Evolutionary conservation across 37 sponge, comb jelly and placozoan species (phyloP), one percentile per base, ranked within the genome.

Genomic region (Beroe ovata): DNA sequence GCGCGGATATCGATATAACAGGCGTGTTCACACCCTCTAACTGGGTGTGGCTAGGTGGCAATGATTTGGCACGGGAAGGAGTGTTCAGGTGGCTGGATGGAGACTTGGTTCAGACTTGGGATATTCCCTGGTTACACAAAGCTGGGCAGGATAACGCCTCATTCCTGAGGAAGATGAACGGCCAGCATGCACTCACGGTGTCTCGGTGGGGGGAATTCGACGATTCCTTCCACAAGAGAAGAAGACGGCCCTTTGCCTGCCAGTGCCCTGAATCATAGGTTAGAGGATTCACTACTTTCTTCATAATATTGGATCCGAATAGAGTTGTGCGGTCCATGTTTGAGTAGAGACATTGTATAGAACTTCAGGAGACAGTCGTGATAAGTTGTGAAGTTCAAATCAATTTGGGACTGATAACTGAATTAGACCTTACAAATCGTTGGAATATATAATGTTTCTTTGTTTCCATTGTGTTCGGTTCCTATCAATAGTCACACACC

Each of bases 1-100:
- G 63, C 4, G 22, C 63, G 22, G 63, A 4, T 4, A 3, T n/a
- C 63, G 19, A 62, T 4, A 25, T n/a, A 4, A 25, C 29, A 14
- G 18, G 18, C 16, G 21, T 16, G 21, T 62, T 62, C 63, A 4
- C 23, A n/a, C 23, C 23, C 3, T 3, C 8, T 3, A 62, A 62
- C 63, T 62, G 63, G 63, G 28, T 62, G 28, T 62, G 63, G 63
- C 29, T 62, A 25, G 63, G 63, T 62, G 63, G 19, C 4, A 16
- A 62, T 16, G 63, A 62, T 23, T 23, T 62, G 4, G 19, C 8
- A 3, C 23, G 4, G 63, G 63, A 62, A 25, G 63, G 63, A 4
- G 63, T 62, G 23, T 62, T 20, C 28, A 20, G 29, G 29, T 62
- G 63, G 63, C 23, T 6, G 22, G 21, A 62, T 62, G 63, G 63